Evolutionary conservation across 2,113 vertebrate species (phyloP).

Genomic region (Glareola pratincola): DNA sequence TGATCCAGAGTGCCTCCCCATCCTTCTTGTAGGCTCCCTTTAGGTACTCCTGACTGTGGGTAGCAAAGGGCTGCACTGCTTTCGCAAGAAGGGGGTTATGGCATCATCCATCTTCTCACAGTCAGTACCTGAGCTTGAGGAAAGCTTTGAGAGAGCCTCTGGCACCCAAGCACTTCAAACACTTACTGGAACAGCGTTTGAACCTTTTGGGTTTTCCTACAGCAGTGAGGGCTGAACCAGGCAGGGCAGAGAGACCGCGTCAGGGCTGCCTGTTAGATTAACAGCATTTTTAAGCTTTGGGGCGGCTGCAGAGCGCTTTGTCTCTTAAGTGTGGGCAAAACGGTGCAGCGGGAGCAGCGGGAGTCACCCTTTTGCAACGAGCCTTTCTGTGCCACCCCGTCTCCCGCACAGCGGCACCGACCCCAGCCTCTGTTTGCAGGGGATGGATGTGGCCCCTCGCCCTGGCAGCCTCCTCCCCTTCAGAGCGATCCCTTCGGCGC

Average conservation of each 20-base stretch:
- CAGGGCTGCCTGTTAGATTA: not conserved
- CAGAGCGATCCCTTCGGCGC: not conserved
- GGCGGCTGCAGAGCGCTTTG: not conserved
- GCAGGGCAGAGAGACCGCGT: not conserved
- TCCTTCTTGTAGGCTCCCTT: too few relatives aligned
- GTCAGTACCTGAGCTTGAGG: fast-evolving
- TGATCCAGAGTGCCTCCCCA: too few relatives aligned
- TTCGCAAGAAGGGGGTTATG: not conserved
- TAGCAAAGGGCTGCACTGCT: not conserved
- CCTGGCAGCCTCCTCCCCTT: not conserved
- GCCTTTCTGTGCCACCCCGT: conserved; percentile 14
- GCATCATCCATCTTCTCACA: not conserved
- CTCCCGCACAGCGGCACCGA: not conserved
- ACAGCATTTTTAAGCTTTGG: not conserved
- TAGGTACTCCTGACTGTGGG: not conserved
- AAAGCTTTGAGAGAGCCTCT: not conserved
- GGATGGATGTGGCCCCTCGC: not conserved
- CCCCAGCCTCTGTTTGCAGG: not conserved
- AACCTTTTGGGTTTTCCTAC: not conserved
- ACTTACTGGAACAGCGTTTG: not conserved
- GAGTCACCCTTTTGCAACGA: not conserved
- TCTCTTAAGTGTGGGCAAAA: not conserved
- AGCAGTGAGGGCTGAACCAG: not conserved
- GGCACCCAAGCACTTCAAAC: not conserved
- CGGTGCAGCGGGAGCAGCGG: fast-evolving